phyloP scores from a whole-genome alignment of 2,113 vertebrate species.

The Reinhardtius hippoglossoides region DNA sequence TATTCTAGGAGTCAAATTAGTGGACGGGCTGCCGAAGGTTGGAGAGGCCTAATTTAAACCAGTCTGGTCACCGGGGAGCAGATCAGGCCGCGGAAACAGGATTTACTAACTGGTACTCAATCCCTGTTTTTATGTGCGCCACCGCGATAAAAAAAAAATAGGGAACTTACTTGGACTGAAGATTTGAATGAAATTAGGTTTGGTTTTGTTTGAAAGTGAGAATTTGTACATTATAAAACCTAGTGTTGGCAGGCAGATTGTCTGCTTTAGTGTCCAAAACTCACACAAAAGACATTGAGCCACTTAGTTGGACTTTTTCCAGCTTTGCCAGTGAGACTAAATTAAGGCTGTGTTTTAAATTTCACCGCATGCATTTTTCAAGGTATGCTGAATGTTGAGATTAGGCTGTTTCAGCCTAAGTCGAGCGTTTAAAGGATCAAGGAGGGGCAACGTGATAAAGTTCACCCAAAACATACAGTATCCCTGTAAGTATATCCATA shows the following conservation, averaged over 20 bases:
- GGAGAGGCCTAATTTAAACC: slow-evolving; percentile 65
- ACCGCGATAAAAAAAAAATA: background rate
- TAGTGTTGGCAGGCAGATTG: slow-evolving; percentile 34
- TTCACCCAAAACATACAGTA: slow-evolving; percentile 21
- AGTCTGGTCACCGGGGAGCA: slow-evolving; percentile 36
- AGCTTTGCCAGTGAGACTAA: background rate
- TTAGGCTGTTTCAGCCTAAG: slow-evolving; percentile 24
- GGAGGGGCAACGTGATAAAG: slow-evolving; percentile 10
- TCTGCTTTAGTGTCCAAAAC: slow-evolving; percentile 50
- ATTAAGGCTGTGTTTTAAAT: background rate
- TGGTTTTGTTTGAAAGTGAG: slow-evolving; percentile 45
- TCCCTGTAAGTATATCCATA: slow-evolving; percentile 32
- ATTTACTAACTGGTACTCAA: slow-evolving; percentile 53
- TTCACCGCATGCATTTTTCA: slow-evolving; percentile 7
- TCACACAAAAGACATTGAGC: slow-evolving; percentile 38
- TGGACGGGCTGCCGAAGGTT: slow-evolving; percentile 46
- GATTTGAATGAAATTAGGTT: slow-evolving; percentile 15
- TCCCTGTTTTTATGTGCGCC: slow-evolving; percentile 9
- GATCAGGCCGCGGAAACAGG: slow-evolving; percentile 19
- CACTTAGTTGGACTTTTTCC: slow-evolving; percentile 8
- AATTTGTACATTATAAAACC: slow-evolving; percentile 31
- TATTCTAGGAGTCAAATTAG: slow-evolving; percentile 77
- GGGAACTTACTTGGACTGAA: slow-evolving; percentile 31
- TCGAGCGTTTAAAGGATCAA: slow-evolving; percentile 26
- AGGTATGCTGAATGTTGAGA: slow-evolving; percentile 2